These are phyloP conservation scores for Carassius gibelio DNA, from an alignment of 2,113 vertebrate species.

Conservation along the genomic window DNA sequence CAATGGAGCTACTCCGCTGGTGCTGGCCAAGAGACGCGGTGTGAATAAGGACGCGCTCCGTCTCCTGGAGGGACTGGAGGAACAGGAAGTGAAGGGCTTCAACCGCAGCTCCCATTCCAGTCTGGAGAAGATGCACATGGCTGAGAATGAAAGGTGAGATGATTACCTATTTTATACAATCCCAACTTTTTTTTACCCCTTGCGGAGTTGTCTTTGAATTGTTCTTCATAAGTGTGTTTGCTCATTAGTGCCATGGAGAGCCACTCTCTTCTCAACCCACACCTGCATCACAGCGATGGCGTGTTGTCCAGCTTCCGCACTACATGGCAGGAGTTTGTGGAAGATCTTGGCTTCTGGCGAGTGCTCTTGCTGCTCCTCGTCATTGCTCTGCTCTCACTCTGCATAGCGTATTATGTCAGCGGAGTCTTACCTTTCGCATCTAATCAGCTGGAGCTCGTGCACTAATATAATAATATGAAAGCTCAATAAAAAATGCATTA, in stretches of 20 bases:
- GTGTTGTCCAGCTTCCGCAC: slow-evolving; percentile 86
- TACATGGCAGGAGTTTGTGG: slow-evolving; percentile 89
- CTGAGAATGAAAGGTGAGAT: slow-evolving; percentile 83
- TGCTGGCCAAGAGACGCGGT: slow-evolving; percentile 85
- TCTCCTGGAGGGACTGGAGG: slow-evolving; percentile 86
- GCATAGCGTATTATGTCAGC: slow-evolving; percentile 88
- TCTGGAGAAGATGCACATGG: slow-evolving; percentile 85
- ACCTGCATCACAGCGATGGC: slow-evolving; percentile 83
- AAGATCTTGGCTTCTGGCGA: slow-evolving; percentile 88
- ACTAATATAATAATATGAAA: slow-evolving; percentile 60
- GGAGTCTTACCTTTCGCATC: slow-evolving; percentile 85
- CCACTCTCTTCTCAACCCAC: slow-evolving; percentile 86
- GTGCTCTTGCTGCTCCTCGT: slow-evolving; percentile 84
- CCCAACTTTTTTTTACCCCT: no score
- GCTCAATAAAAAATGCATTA: not conserved
- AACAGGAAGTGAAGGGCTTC: slow-evolving; percentile 88
- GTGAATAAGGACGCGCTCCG: slow-evolving; percentile 87
- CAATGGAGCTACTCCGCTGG: slow-evolving; percentile 86
- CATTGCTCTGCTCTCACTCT: slow-evolving; percentile 85
- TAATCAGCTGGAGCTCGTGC: slow-evolving; percentile 85
- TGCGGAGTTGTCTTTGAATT: not conserved
- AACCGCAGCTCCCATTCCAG: slow-evolving; percentile 85
- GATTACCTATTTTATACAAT: not conserved
- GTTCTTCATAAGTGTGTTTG: not conserved
- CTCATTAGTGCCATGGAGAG: slow-evolving; percentile 84